Evolutionary conservation across 1,140 invertebrate species (phyloP).

Genomic region (Protaetia brevitarsis): DNA sequence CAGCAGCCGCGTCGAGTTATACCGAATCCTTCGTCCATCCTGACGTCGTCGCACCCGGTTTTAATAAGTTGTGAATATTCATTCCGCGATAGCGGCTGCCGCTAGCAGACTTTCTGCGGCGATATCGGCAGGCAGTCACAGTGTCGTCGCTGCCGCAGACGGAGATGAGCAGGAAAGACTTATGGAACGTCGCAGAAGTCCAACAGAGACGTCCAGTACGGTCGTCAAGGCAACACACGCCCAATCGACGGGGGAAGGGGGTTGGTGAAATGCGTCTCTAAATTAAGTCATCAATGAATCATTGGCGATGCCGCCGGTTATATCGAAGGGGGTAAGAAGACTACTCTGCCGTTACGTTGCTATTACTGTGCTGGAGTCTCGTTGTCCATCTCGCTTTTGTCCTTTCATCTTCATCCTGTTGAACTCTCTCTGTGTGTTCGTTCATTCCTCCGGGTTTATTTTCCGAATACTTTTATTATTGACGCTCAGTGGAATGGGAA

Average conservation of each 20-base stretch:
- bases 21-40: not conserved
- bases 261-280: conserved; percentile 38
- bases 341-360: not conserved
- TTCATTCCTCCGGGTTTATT: too few species aligned
- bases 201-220: conserved; percentile 19
- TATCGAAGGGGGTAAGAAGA: conserved; percentile 32
- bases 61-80: conserved; percentile 48
- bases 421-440: too few species aligned
- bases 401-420: not conserved
- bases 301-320: conserved; percentile 41
- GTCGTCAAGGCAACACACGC: conserved; percentile 3
- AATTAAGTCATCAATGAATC: conserved; percentile 48
- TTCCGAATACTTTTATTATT: too few species aligned
- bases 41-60: too few species aligned
- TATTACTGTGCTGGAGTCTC: not conserved
- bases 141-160: conserved; percentile 15
- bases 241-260: not conserved
- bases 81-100: conserved; percentile 35
- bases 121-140: not conserved
- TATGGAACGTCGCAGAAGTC: conserved; percentile 16
- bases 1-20: not conserved
- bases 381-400: not conserved
- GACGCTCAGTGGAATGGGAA: too few species aligned
- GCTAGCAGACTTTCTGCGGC: not conserved
- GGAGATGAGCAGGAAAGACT: not conserved